Base-by-base conservation (phyloP, 2,888 invertebrate genomes). In the Drosophila tripunctata region DNA sequence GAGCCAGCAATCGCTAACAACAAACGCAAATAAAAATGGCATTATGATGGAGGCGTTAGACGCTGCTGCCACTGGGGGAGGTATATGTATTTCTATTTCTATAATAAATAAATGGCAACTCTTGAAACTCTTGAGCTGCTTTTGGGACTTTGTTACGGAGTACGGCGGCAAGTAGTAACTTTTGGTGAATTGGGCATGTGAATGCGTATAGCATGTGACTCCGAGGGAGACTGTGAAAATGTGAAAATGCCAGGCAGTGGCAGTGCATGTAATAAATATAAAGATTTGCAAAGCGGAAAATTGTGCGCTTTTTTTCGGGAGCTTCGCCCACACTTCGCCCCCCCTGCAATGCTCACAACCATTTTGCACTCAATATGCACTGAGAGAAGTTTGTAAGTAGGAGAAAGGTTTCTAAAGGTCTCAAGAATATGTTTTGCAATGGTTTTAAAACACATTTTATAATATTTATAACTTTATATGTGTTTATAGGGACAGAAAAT, bases 241-340 rank as follows among this genome's bases (percentile, higher is more conserved):
- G 24, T 64, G 65, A 27, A 72, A 66, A 71, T 67, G 68, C 47
- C 72, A 64, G 44, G 33, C 57, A 50, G 54, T 30, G 43, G 45
- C 70, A 73, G 75, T 58, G 55, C 63, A 73, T 79, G 79, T 75
- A 76, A 78, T 79, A 78, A 78, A 78, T 79, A 79, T 79, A 70
- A 78, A 79, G 76, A 78, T 79, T 78, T 78, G 67, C 78, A 79
- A 76, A 71, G 78, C 78, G 79, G 78, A 78, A 78, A 78, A 78
- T 78, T 78, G 71, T 70, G 62, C 67, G 60, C 58, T 65, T 52
- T 74, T n/a, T 61, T 71, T 58, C 35, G 30, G 36, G 31, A 8
- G 52, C 45, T 65, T 21, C 36, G 44, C 51, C 66, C 30, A 30
- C 55, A 48, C 15, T 24, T 33, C 36, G 7, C 30, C 43, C 12